Evolutionary conservation across 2,888 invertebrate species (phyloP).

Genomic region (Geophilus truncorum): DNA sequence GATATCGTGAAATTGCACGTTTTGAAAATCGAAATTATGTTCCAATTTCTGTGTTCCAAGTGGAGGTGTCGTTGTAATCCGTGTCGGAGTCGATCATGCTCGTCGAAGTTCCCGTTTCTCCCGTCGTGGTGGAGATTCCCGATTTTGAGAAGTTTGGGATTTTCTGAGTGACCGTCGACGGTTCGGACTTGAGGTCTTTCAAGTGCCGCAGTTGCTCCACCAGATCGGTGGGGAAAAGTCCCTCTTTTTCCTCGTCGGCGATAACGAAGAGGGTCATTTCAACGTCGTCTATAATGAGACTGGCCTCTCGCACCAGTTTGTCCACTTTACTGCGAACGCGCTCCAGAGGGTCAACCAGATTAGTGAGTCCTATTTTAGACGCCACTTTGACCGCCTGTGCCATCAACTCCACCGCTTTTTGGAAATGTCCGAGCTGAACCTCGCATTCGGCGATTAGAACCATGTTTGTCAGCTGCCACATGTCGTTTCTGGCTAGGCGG

Average conservation of each 20-base stretch:
- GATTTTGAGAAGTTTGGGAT: background rate
- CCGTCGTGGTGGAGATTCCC: background rate
- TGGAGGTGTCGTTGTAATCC: background rate
- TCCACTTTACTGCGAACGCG: background rate
- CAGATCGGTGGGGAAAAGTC: conserved; percentile 10
- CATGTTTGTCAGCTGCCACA: background rate
- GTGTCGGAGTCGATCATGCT: no score
- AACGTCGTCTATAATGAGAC: background rate
- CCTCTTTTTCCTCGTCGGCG: background rate
- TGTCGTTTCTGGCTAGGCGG: background rate
- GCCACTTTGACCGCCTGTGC: background rate
- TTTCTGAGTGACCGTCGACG: background rate
- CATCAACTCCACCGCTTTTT: conserved; percentile 1
- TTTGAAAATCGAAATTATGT: background rate
- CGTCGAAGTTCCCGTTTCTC: no score
- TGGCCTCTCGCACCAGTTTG: conserved; percentile 8
- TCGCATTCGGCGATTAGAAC: conserved; percentile 20
- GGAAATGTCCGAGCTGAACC: background rate
- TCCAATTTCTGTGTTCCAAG: background rate
- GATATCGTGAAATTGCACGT: no score
- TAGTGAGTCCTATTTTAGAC: background rate
- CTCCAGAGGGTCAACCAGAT: background rate
- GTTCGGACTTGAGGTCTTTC: background rate
- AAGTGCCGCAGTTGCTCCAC: background rate
- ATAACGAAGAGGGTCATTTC: conserved; percentile 20